phyloP scores from a whole-genome alignment of 2,888 invertebrate species.

The Dryobotodes eremita region DNA sequence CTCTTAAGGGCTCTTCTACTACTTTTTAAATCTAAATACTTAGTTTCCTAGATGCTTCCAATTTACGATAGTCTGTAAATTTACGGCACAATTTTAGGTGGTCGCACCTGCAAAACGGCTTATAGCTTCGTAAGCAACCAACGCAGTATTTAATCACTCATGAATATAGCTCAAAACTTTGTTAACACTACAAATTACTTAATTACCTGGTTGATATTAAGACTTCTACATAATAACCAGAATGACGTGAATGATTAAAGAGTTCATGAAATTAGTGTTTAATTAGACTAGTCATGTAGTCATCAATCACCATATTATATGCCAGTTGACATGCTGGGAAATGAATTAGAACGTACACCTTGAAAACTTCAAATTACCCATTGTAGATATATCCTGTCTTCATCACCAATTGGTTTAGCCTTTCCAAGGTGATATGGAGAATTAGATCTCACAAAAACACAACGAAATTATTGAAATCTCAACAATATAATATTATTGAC shows the following conservation, averaged over 20 bases:
- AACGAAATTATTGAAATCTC: no score
- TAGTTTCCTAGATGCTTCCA: no score
- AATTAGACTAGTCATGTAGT: conserved; percentile 5
- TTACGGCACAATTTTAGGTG: neutral
- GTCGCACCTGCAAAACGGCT: neutral
- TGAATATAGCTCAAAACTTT: neutral
- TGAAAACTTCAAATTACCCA: conserved; percentile 31
- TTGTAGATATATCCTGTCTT: conserved; percentile 50
- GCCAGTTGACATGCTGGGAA: conserved; percentile 23
- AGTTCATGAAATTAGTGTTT: neutral
- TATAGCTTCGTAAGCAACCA: neutral
- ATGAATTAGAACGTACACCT: conserved; percentile 49
- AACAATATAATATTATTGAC: no score
- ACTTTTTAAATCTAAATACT: no score
- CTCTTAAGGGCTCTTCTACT: no score
- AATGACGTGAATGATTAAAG: conserved; percentile 31
- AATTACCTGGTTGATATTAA: conserved; percentile 6
- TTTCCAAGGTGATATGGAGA: conserved; percentile 15
- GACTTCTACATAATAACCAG: neutral
- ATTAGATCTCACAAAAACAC: neutral
- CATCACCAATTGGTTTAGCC: conserved; percentile 28
- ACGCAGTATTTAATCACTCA: neutral
- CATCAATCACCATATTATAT: conserved; percentile 30
- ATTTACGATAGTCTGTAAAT: no score
- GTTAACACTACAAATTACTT: conserved; percentile 9